Conservation (phyloP, 1,140 invertebrate genomes). For the Caenorhabditis inopinata region DNA sequence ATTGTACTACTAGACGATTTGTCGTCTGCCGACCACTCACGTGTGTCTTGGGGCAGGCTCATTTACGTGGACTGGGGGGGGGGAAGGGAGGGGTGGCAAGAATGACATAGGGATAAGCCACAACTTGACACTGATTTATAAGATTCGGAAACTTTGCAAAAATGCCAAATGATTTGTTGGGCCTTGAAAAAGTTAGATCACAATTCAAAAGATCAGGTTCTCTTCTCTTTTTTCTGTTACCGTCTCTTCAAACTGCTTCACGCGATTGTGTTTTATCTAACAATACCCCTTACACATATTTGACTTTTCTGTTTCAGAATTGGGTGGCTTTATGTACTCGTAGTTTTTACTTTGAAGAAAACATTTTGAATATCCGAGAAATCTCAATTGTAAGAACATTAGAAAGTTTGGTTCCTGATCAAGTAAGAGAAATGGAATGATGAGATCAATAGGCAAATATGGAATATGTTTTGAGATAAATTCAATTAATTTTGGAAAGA, state of each 20-base stretch:
- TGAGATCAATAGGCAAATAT: background rate
- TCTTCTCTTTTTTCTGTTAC: background rate
- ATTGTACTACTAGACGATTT: background rate
- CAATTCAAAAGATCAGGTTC: constrained; percentile 3
- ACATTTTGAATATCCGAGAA: background rate
- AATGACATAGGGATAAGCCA: too few relatives aligned
- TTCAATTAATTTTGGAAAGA: background rate
- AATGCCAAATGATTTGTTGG: too few relatives aligned
- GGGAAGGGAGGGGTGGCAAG: background rate
- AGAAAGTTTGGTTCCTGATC: background rate
- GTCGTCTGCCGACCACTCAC: background rate
- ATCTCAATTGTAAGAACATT: too few relatives aligned
- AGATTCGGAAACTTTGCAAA: too few relatives aligned
- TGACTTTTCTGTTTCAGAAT: background rate
- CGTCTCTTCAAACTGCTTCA: background rate
- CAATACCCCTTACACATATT: background rate
- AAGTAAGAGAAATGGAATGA: background rate
- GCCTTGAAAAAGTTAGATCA: background rate
- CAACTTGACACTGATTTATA: too few relatives aligned
- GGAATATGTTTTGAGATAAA: background rate
- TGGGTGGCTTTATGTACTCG: background rate
- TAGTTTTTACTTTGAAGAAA: background rate
- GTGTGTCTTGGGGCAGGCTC: constrained; percentile 13
- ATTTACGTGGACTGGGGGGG: background rate
- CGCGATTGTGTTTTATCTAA: background rate